Conservation (phyloP, 1,140 invertebrate genomes). For the Agrilus planipennis region DNA sequence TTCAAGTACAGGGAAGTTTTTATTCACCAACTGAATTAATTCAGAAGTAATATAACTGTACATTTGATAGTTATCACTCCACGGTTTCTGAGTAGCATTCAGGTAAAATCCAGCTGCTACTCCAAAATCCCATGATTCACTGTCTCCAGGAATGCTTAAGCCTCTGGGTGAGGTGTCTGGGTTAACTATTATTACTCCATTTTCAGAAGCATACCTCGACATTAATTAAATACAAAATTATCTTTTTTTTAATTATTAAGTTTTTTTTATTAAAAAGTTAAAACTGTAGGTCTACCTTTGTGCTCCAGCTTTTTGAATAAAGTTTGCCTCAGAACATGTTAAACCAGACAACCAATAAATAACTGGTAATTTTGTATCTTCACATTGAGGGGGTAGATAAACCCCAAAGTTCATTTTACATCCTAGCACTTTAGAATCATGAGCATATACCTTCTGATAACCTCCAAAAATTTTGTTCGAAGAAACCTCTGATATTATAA, state of each 20-base stretch:
- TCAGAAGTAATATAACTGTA: slow-evolving; percentile 92
- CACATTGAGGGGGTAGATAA: slow-evolving; percentile 70
- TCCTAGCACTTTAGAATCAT: slow-evolving; percentile 66
- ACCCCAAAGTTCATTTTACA: slow-evolving; percentile 91
- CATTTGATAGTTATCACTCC: slow-evolving; percentile 93
- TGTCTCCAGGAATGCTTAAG: slow-evolving; percentile 78
- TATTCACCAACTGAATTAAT: slow-evolving; percentile 63
- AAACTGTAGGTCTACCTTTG: too few relatives aligned
- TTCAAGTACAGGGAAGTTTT: slow-evolving; percentile 53
- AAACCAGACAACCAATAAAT: slow-evolving; percentile 92
- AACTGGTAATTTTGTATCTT: slow-evolving; percentile 61
- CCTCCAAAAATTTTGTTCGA: slow-evolving; percentile 67
- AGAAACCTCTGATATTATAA: slow-evolving; percentile 50
- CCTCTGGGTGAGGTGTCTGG: slow-evolving; percentile 95
- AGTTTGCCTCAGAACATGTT: slow-evolving; percentile 93
- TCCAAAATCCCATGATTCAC: slow-evolving; percentile 89
- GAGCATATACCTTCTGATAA: slow-evolving; percentile 73
- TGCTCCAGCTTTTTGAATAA: slow-evolving; percentile 88
- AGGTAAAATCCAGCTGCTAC: slow-evolving; percentile 93
- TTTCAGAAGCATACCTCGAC: slow-evolving; percentile 62
- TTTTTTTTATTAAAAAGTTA: background rate
- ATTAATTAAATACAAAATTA: slow-evolving; percentile 15
- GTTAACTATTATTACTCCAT: slow-evolving; percentile 74
- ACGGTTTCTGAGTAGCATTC: slow-evolving; percentile 82
- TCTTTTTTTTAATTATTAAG: slow-evolving; percentile 6